Evolutionary conservation across 2,888 invertebrate genomes (phyloP), one percentile per base, ranked within the genome.

Genomic region (Hirtodrosophila alboralis): DNA sequence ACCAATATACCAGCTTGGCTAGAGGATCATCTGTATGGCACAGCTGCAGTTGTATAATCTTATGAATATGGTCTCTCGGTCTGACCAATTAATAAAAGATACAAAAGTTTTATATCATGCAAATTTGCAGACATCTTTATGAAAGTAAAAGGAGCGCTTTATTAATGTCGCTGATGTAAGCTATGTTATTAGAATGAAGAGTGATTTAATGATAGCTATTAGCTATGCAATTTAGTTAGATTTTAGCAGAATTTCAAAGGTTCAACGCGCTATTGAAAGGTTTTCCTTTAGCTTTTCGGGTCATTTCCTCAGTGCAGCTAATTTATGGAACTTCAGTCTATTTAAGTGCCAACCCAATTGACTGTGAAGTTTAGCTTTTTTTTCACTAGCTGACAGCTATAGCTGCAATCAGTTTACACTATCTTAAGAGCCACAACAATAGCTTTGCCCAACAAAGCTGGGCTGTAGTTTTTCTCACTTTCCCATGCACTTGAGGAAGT

Each of bases 401-500:
- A 30, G 13, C 34, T 8, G 1, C 13, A 40, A 54, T 64, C 61
- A 12, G 34, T 38, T 62, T 43, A 43, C 61, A 37, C 56, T 47
- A 66, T 63, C 67, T 59, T 37, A 10, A 45, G 26, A 21, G 41
- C 33, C 10, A 14, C 21, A 28, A 76, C 75, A 75, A 75, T 76
- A 9, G 61, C 10, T 33, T 10, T 9, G 9, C 26, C 16, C 13
- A 16, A 23, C 52, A 63, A 54, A 45, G 27, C 36, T 12, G 12
- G 51, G 16, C 10, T 27, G 57, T 48, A 31, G 37, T 27, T 75
- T 74, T 74, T 63, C 76, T 64, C 68, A 48, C 76, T 74, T 68
- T 76, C 72, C 69, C 63, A 66, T 74, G 60, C 72, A 61, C 71
- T 63, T 69, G 74, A 69, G 76, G 74, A 76, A 75, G 59, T 76